phyloP scores from a whole-genome alignment of 1,140 invertebrate genomes.

The Delia radicum region DNA sequence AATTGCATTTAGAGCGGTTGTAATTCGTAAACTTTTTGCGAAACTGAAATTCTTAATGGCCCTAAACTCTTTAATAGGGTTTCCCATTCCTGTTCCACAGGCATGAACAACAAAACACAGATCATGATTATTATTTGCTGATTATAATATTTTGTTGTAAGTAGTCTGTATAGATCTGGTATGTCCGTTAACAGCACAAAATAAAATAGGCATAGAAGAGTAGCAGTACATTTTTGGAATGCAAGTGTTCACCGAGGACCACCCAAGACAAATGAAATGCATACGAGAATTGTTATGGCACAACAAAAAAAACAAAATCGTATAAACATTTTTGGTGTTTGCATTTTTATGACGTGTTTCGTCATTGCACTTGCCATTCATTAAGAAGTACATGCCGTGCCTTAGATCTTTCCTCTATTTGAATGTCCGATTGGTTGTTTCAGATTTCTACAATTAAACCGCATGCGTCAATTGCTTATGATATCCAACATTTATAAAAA shows the following conservation, averaged over 20 bases:
- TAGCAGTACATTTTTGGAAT: background rate
- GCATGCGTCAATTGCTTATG: slow-evolving; percentile 11
- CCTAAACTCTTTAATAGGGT: background rate
- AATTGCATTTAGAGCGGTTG: too few species aligned
- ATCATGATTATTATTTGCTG: background rate
- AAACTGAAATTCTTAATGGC: background rate
- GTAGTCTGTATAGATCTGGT: background rate
- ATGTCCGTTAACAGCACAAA: background rate
- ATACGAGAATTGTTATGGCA: background rate
- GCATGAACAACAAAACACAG: background rate
- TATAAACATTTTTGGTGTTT: background rate
- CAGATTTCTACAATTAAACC: background rate
- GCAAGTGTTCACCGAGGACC: slow-evolving; percentile 4
- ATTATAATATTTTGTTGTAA: background rate
- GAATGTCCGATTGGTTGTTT: slow-evolving; percentile 1
- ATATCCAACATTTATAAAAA: background rate
- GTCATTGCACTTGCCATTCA: slow-evolving; percentile 17
- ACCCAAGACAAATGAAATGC: slow-evolving; percentile 4
- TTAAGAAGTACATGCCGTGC: background rate
- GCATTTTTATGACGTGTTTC: slow-evolving; percentile 21
- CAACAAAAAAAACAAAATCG: background rate
- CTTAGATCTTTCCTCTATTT: slow-evolving; percentile 5
- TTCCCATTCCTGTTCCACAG: background rate
- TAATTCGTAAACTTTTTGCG: too few species aligned
- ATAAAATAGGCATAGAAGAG: background rate